phyloP scores from a whole-genome alignment of 2,797 vertebrate species.

The Scyliorhinus canicula region DNA sequence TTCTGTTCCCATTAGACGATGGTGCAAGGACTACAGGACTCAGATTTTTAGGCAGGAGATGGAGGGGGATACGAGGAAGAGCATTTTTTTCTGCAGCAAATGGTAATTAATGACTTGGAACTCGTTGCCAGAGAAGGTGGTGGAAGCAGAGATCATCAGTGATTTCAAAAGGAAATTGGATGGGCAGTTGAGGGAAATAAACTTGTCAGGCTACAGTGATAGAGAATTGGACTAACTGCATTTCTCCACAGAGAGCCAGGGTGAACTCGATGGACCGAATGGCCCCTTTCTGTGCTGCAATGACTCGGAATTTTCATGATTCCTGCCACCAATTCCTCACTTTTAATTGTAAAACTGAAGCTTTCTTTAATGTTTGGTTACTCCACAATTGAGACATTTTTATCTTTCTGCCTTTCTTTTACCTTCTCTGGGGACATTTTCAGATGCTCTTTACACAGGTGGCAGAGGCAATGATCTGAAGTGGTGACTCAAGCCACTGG shows the following conservation, averaged over 20 bases:
- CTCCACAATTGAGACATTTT: too few species aligned
- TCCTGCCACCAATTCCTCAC: not conserved
- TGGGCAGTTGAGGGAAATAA: not conserved
- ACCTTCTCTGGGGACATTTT: not conserved
- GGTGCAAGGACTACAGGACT: not conserved
- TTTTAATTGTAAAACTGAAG: not conserved
- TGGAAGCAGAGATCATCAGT: not conserved
- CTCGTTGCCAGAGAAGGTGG: too few species aligned
- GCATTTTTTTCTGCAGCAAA: not conserved
- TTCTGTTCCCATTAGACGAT: not conserved
- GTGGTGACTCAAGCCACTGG: constrained; percentile 9
- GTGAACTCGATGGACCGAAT: not conserved
- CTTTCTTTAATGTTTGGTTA: not conserved
- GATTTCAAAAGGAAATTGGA: not conserved
- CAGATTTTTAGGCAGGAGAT: not conserved
- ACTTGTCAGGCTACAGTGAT: not conserved
- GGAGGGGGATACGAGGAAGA: too few species aligned
- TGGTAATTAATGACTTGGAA: not conserved
- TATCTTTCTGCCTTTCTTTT: not conserved
- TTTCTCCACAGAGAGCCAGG: not conserved
- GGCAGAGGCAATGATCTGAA: not conserved
- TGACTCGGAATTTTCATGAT: not conserved
- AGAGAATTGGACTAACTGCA: not conserved
- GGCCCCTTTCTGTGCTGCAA: not conserved
- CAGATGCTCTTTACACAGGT: not conserved